Percentiles rank a stretch among this genome's conserved stretches.
Conservation (phyloP, 2,113 vertebrate species). For the Hydrochoerus hydrochaeris region DNA sequence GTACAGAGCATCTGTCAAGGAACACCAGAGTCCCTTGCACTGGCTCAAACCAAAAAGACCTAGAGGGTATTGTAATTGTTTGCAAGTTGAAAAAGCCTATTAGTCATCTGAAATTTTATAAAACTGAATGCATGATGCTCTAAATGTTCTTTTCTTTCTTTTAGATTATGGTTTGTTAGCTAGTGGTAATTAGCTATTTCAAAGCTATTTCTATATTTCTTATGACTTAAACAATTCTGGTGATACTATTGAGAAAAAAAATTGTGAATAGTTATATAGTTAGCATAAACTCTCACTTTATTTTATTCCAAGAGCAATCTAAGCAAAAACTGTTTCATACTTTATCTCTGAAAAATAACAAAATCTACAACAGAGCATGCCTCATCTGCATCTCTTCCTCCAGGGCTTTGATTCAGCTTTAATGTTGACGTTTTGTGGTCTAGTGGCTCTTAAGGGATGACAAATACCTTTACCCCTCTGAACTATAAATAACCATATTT, state of each 20-base stretch:
- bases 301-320: not conserved
- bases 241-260: not conserved
- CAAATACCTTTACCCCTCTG: constrained; percentile 35
- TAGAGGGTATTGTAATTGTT: not conserved
- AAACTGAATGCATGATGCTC: not conserved
- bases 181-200: not conserved
- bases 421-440: constrained; percentile 48
- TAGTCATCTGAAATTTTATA: not conserved
- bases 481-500: constrained; percentile 51
- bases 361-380: not conserved
- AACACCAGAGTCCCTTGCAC: not conserved
- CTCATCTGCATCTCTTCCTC: constrained; percentile 7
- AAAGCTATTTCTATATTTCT: constrained; percentile 1
- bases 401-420: not conserved
- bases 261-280: not conserved
- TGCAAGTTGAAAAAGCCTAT: not conserved
- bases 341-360: constrained; percentile 67
- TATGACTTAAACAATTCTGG: not conserved
- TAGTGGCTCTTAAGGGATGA: constrained; percentile 42
- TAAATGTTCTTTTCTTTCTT: not conserved
- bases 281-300: constrained; percentile 25
- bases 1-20: not conserved
- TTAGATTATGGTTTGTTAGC: not conserved
- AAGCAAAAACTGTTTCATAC: constrained; percentile 8
- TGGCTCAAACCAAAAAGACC: not conserved